phyloP scores from a whole-genome alignment of 2,797 vertebrate genomes.

The Emydoidea blandingii region DNA sequence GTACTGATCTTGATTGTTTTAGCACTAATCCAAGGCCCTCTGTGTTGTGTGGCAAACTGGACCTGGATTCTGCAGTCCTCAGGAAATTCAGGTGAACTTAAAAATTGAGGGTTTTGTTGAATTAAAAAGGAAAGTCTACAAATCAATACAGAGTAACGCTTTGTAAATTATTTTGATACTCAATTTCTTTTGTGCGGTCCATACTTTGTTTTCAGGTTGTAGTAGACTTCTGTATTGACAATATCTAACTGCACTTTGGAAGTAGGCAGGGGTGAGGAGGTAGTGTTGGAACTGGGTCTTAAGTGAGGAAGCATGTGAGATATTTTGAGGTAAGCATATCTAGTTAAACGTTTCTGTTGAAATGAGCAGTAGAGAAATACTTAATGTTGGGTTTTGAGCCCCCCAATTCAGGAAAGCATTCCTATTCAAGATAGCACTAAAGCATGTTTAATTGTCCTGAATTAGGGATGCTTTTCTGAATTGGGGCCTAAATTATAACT shows the following conservation, averaged over 20 bases:
- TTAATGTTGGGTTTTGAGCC: neutral
- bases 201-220: neutral
- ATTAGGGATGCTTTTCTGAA: neutral
- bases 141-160: neutral
- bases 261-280: neutral
- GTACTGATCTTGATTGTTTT: neutral
- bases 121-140: neutral
- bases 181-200: neutral
- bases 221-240: neutral
- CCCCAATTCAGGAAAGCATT: neutral
- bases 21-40: neutral
- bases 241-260: neutral
- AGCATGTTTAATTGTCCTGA: neutral
- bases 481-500: neutral
- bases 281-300: neutral
- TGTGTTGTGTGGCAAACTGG: neutral
- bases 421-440: neutral
- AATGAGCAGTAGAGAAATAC: neutral
- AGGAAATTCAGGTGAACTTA: neutral
- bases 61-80: neutral
- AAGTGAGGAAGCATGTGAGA: neutral
- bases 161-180: neutral
- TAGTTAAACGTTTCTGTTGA: neutral
- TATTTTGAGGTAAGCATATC: neutral
- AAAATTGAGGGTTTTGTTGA: neutral